Percentiles rank a stretch among this genome's conserved stretches.
These are phyloP conservation scores for Butorides virescens DNA, from an alignment of 2,113 vertebrate species.

Conservation along the genomic window DNA sequence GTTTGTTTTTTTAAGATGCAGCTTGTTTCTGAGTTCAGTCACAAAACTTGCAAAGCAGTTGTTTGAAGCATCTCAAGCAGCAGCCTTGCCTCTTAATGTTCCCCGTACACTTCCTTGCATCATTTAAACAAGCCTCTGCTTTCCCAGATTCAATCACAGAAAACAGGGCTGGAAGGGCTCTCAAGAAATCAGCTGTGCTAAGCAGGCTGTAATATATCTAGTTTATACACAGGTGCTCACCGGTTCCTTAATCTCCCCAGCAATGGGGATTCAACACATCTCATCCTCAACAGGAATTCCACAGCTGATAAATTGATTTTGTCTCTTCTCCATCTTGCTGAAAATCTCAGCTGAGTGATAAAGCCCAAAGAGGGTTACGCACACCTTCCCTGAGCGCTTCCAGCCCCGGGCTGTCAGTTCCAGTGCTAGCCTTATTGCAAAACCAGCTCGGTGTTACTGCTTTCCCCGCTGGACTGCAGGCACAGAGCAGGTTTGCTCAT, in stretches of 20 bases:
- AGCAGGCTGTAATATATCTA: not conserved
- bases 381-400: not conserved
- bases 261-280: not conserved
- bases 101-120: not conserved
- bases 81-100: not conserved
- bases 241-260: not conserved
- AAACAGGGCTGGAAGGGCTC: not conserved
- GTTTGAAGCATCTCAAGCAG: not conserved
- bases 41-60: not conserved
- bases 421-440: not conserved
- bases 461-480: not conserved
- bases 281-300: not conserved
- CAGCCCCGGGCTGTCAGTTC: not conserved
- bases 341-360: not conserved
- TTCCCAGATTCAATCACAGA: not conserved
- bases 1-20: not conserved
- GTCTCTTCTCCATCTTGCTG: not conserved
- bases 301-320: slow-evolving; percentile 3
- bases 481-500: not conserved
- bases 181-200: not conserved
- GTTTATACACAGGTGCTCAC: not conserved
- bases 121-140: not conserved
- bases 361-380: not conserved
- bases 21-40: not conserved
- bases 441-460: not conserved